Evolutionary conservation across 2,888 invertebrate species (phyloP), one percentile per base, ranked within the genome.

Genomic region (Galeruca laticollis): DNA sequence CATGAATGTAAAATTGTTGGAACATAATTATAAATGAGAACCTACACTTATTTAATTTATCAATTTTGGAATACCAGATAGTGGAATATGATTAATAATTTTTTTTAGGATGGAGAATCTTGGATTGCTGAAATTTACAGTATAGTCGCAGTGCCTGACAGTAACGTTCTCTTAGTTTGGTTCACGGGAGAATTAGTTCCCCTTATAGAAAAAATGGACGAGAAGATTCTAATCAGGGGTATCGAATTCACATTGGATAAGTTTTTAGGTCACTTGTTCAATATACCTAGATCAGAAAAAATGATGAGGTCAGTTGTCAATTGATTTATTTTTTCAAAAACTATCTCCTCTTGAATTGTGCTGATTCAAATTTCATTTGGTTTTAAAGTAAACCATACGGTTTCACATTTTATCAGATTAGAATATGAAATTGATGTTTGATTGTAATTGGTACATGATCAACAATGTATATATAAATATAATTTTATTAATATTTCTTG

Each of bases 161-260:
- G 90, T 0, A 87, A 87, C 40, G 85, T 91, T 8, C 80, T 93
- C 11, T 87, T 89, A 60, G 91, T 88, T 0, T 93, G 93, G 92
- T 86, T 92, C 18, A 87, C 88, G 60, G 92, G 92, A 9, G 84
- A 87, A 26, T 87, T 88, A 73, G 90, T 92, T 3, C 87, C 88
- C 66, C 82, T 87, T 60, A 89, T 92, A 85, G 93, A 94, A 81
- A 84, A 82, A 0, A 79, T 90, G 62, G 79, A 87, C 0, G 87
- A 89, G 57, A 86, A 88, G 64, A 85, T 91, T 5, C 77, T 84
- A 11, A 79, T 83, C 31, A 81, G 86, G 13, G 88, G 87, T 37
- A 88, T 89, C 60, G 82, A 86, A 76, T 83, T 86, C 74, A 79
- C 90, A 10, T 79, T 92, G 49, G 83, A 87, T 62, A 87, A 85